Conservation (phyloP, 2,113 vertebrate genomes). For the Caranx ignobilis region DNA sequence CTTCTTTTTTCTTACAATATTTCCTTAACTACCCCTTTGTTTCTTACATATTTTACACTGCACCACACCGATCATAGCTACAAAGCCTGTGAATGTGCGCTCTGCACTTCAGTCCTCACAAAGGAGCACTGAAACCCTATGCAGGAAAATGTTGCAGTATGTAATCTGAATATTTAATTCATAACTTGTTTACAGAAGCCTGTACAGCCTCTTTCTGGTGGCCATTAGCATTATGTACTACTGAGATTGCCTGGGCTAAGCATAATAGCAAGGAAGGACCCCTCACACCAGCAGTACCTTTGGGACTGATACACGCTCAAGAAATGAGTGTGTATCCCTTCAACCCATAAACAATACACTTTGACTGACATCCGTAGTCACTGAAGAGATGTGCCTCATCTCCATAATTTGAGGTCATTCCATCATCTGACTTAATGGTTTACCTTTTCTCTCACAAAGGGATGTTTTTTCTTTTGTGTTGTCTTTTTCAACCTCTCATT, state of each 20-base stretch:
- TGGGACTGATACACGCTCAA: constrained; percentile 16
- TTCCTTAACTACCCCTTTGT: neutral
- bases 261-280: neutral
- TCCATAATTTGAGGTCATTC: neutral
- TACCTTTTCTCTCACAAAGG: neutral
- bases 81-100: constrained; percentile 14
- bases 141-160: constrained; percentile 51
- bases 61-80: constrained; percentile 8
- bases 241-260: constrained; percentile 1
- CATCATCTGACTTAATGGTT: neutral
- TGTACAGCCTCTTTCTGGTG: constrained; percentile 10
- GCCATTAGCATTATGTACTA: constrained; percentile 61
- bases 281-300: constrained; percentile 17
- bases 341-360: constrained; percentile 9
- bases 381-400: neutral
- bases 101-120: constrained; percentile 15
- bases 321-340: constrained; percentile 12
- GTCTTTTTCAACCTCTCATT: neutral
- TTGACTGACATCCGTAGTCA: constrained; percentile 9
- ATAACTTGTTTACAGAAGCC: constrained; percentile 63
- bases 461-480: neutral
- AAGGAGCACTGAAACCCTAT: constrained; percentile 51
- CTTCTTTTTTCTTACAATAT: constrained; percentile 7
- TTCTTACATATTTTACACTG: neutral
- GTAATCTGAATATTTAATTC: constrained; percentile 71